Base-by-base conservation (phyloP, 2,888 invertebrate species). In the Netelia virgata region DNA sequence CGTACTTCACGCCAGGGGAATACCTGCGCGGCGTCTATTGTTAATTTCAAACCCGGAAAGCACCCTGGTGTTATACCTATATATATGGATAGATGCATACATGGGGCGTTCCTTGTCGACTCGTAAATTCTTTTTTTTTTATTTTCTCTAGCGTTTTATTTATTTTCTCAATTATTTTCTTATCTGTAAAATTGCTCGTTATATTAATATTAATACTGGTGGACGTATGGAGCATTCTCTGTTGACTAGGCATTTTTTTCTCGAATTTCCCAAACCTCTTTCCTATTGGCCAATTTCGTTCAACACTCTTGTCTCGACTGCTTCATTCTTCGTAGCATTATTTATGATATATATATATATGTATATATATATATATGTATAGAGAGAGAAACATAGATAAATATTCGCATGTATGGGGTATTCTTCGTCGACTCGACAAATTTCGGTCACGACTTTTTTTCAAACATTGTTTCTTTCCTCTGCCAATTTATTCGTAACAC, bases 1-100 rank as follows among this genome's bases (percentile, higher is more conserved):
- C 50, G 50, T 6, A 69, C 8, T 23, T 11, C 55, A 68, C 23
- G 57, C 68, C 41, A 50, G 70, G 47, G 66, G 28, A 73, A 74
- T 53, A 68, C 47, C 59, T 59, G n/a, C 18, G 14, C 53, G 36
- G 61, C 18, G 50, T 16, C 77, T 77, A 69, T 82, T 81, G 73
- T 84, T 84, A 84, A 82, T 78, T 70, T 82, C 36, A 23, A 64
- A 70, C 50, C 16, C 59, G 28, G 74, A 50, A 69, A 41, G 36
- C 53, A 50, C 1, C 47, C 10, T 47, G 10, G 14, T 14, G 10
- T 3, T 55, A 55, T 55, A 55, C 18, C 3, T 55, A 55, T 18
- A 55, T 50, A 14, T 14, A 3, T 50, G 5, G 11, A 14, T 50
- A 50, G 14, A 50, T 11, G 36, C 36, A 36, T 36, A 14, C 18